Evolutionary conservation across 2,797 vertebrate species (phyloP).

Genomic region (Alauda arvensis): DNA sequence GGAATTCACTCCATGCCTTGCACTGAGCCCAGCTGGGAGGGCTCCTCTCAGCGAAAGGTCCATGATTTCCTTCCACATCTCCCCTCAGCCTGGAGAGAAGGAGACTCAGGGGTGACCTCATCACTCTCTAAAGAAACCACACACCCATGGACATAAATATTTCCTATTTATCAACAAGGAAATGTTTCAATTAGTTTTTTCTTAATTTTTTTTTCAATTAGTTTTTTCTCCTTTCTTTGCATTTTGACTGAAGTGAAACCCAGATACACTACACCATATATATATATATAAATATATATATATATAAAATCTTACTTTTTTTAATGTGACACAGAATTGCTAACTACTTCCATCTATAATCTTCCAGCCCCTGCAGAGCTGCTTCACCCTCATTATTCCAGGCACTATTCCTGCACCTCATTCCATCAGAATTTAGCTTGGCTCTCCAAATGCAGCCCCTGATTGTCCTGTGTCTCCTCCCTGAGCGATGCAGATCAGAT

Average conservation of each 20-base stretch:
- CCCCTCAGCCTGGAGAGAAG: too few relatives aligned
- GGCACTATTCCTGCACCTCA: not conserved
- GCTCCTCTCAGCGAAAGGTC: not conserved
- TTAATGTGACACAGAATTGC: not conserved
- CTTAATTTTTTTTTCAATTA: not conserved
- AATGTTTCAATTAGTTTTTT: not conserved
- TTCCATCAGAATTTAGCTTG: not conserved
- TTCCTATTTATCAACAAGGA: not conserved
- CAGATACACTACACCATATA: too few relatives aligned
- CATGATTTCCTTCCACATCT: not conserved
- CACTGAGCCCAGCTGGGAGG: not conserved
- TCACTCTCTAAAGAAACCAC: not conserved
- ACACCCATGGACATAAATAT: not conserved
- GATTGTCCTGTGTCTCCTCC: not conserved
- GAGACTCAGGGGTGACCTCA: too few relatives aligned
- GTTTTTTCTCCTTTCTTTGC: not conserved
- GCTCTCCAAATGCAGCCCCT: not conserved
- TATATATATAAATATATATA: not conserved
- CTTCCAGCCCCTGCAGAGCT: not conserved
- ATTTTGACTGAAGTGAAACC: not conserved
- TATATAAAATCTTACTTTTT: not conserved
- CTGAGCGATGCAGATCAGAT: not conserved
- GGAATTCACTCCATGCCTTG: not conserved
- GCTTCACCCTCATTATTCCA: not conserved
- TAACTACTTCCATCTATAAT: not conserved